These are phyloP conservation scores for Mamestra configurata DNA, from an alignment of 1,140 invertebrate species.

Conservation along the genomic window DNA sequence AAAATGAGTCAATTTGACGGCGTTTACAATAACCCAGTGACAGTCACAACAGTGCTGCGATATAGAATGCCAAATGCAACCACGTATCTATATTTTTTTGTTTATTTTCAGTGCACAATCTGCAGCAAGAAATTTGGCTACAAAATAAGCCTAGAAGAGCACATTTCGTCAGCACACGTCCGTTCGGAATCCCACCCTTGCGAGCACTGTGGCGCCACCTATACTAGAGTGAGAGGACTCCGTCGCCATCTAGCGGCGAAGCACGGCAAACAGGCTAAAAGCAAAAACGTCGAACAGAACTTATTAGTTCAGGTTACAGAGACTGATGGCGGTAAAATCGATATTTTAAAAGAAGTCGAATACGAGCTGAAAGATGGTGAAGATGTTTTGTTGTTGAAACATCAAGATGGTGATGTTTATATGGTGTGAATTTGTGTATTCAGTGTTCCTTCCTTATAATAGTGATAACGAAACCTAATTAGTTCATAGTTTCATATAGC, in stretches of 20 bases:
- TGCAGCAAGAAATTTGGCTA: slow-evolving; percentile 83
- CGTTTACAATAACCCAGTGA: too few relatives aligned
- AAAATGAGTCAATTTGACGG: too few relatives aligned
- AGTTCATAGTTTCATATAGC: not conserved
- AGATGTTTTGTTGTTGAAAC: slow-evolving; percentile 43
- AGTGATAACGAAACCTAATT: not conserved
- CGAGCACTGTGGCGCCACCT: slow-evolving; percentile 70
- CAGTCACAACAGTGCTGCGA: too few relatives aligned
- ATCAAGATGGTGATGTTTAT: slow-evolving; percentile 49
- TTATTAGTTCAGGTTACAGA: slow-evolving; percentile 23
- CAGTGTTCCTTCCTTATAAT: not conserved
- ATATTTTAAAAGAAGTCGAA: slow-evolving; percentile 29
- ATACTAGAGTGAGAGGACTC: slow-evolving; percentile 61
- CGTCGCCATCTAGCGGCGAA: slow-evolving; percentile 67
- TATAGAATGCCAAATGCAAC: too few relatives aligned
- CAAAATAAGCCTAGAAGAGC: slow-evolving; percentile 79
- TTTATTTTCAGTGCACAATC: slow-evolving; percentile 74
- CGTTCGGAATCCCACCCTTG: slow-evolving; percentile 67
- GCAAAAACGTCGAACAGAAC: slow-evolving; percentile 26
- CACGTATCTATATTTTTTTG: too few relatives aligned
- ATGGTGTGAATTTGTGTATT: slow-evolving; percentile 37
- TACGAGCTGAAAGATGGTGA: slow-evolving; percentile 44
- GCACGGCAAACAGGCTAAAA: slow-evolving; percentile 59
- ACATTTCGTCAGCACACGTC: slow-evolving; percentile 72
- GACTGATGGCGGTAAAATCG: slow-evolving; percentile 23